Base-by-base conservation (phyloP, 2,888 invertebrate genomes). In the Steinernema scapterisci region DNA sequence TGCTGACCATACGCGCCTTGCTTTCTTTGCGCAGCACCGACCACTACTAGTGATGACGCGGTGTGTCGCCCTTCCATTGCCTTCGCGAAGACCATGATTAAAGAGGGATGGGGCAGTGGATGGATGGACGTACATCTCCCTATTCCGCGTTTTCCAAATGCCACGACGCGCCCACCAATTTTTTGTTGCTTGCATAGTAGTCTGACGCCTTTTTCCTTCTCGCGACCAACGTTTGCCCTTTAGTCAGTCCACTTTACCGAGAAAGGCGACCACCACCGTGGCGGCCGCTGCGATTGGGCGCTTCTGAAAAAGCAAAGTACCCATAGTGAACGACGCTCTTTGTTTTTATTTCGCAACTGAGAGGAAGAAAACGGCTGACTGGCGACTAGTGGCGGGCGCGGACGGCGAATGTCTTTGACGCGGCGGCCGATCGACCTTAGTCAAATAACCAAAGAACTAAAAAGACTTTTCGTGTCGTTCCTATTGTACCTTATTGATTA, bases 261-360 rank as follows among this genome's bases (percentile, higher is more conserved):
- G 38, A 48, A 16, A 48, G 48, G 19, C 48, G 48, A 48, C 3
- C 5, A 9, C 38, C 38, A 9, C 38, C 38, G 38, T 6, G 38
- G 38, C 38, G n/a, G n/a, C n/a, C n/a, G n/a, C n/a, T n/a, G n/a
- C n/a, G n/a, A n/a, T n/a, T n/a, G n/a, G n/a, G n/a, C n/a, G n/a
- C n/a, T n/a, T n/a, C n/a, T 38, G 38, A 38, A 38, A 38, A 23
- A 23, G 21, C 52, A 21, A 13, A 48, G 3, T 48, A 19, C 23
- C 5, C 1, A 54, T 5, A 63, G 31, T 31, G 63, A 63, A 31
- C 63, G 63, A 25, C 19, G 9, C 16, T 6, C 63, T 63, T 63
- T 63, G 63, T 63, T 63, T 63, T 63, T 63, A 38, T 63, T 63
- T 63, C 63, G 31, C 63, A 63, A 63, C 63, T 63, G 63, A 38